These are phyloP conservation scores for Patella pellucida DNA, from an alignment of 2,888 invertebrate species.

Conservation along the genomic window DNA sequence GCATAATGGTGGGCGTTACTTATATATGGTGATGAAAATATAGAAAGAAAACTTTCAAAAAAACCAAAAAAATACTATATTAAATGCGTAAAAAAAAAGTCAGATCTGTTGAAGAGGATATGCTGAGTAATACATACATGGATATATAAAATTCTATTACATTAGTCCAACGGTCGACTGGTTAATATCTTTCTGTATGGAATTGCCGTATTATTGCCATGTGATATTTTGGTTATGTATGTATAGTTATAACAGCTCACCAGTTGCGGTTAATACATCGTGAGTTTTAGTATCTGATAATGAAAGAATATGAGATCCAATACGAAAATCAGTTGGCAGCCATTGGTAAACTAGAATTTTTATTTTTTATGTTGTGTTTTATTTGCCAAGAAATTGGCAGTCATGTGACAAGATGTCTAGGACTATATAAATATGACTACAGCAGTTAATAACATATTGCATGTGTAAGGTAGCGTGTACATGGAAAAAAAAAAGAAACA, in stretches of 20 bases:
- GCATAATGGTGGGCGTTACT: not conserved
- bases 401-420: slow-evolving; percentile 11
- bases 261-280: not conserved
- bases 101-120: slow-evolving; percentile 8
- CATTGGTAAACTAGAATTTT: not conserved
- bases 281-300: no score
- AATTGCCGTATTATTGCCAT: slow-evolving; percentile 10
- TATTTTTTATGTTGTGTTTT: slow-evolving; percentile 9
- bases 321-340: slow-evolving; percentile 3
- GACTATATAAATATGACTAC: not conserved
- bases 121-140: not conserved
- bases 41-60: slow-evolving; percentile 5
- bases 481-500: no score
- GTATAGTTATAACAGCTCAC: slow-evolving; percentile 9
- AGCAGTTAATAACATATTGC: no score
- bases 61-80: not conserved
- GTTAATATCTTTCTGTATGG: slow-evolving; percentile 3
- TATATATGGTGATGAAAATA: slow-evolving; percentile 5
- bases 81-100: slow-evolving; percentile 5
- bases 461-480: no score
- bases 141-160: not conserved
- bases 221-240: slow-evolving; percentile 1
- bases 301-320: not conserved
- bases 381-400: not conserved
- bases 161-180: not conserved